Evolutionary conservation across 2,113 vertebrate species (phyloP).

Genomic region (Azemiops feae): DNA sequence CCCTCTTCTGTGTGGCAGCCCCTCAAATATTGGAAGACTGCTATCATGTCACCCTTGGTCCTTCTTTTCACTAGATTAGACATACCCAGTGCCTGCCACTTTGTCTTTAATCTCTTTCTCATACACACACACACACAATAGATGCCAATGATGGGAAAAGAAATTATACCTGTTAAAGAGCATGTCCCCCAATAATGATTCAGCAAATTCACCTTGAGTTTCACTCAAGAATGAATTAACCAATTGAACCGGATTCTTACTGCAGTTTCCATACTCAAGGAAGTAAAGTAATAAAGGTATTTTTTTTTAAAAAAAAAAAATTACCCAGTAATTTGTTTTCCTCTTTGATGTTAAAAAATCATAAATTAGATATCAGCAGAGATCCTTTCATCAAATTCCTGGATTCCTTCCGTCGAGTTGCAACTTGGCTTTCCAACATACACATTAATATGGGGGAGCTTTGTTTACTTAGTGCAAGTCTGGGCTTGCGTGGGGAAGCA

Average conservation of each 20-base stretch:
- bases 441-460: constrained; percentile 34
- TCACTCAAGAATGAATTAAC: neutral
- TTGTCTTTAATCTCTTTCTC: neutral
- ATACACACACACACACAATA: neutral
- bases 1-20: neutral
- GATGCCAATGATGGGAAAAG: neutral
- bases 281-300: neutral
- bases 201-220: neutral
- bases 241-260: neutral
- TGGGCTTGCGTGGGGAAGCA: neutral
- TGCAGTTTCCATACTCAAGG: constrained; percentile 26
- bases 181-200: neutral
- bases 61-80: neutral
- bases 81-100: neutral
- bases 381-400: constrained; percentile 23
- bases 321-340: constrained; percentile 38
- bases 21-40: neutral
- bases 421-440: constrained; percentile 14
- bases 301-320: neutral
- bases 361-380: constrained; percentile 37
- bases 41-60: neutral
- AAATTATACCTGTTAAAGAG: neutral
- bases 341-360: constrained; percentile 41
- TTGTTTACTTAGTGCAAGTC: constrained; percentile 37
- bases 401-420: constrained; percentile 13